Evolutionary conservation across 2,888 invertebrate species (phyloP), one percentile per base, ranked within the genome.

Genomic region (Parnassius orleans): DNA sequence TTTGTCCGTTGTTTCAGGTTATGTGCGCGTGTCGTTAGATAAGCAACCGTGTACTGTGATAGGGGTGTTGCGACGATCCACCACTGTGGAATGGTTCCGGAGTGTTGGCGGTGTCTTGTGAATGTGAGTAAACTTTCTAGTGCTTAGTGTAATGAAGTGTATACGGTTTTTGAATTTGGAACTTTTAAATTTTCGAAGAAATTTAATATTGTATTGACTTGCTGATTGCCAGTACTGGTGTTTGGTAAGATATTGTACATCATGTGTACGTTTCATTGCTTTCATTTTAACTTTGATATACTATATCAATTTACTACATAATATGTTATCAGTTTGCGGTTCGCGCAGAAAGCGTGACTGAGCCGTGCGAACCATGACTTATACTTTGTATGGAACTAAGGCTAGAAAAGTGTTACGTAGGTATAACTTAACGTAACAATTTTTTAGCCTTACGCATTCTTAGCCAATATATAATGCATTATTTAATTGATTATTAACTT

Each of bases 81-180:
- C 77, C 79, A 75, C 80, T 83, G 89, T 89, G 90, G 90, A 90
- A 90, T 90, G 90, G 84, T 90, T 86, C 84, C 88, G 83, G 89
- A 79, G 86, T 83, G 81, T 81, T 81, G 81, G 79, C 78, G 79
- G 76, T 77, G 77, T 82, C 78, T 85, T 82, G 81, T 86, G 84
- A 78, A 87, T 83, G 90, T 90, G 73, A 90, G 90, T 90, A 65
- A 46, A 9, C 42, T 51, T 55, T 41, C 14, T 52, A 50, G 50
- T 55, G 47, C 51, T 15, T 58, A 57, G 48, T 53, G 53, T 61
- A 41, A 61, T 61, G 19, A 57, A 41, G 44, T 56, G 51, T 52
- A n/a, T 46, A n/a, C 43, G 7, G 15, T 51, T 46, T 51, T 51
- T 55, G 14, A 60, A 50, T 60, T 60, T 43, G 47, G 53, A 47